These are phyloP conservation scores for Apogon talboti DNA, from an alignment of 2,797 vertebrate species.

Conservation along the genomic window DNA sequence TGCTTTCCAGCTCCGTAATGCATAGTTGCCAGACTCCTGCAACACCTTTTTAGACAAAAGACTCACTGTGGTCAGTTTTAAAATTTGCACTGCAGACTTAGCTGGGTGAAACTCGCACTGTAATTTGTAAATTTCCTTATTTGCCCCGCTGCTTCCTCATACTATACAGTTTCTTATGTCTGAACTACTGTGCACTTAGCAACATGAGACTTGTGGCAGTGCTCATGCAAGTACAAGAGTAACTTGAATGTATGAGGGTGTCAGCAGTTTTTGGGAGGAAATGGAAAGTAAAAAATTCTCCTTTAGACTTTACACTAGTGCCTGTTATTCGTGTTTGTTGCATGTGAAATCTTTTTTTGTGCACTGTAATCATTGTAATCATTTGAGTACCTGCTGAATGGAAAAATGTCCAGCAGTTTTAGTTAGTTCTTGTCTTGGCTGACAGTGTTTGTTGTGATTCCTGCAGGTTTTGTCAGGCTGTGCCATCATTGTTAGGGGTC, in stretches of 20 bases:
- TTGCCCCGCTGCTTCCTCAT: background rate
- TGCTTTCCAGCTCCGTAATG: constrained; percentile 3
- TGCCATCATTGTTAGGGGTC: constrained; percentile 95
- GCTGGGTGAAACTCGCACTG: background rate
- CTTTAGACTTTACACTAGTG: background rate
- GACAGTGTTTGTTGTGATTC: constrained; percentile 15
- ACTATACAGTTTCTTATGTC: constrained; percentile 6
- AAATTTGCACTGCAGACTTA: background rate
- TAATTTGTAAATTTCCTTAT: constrained; percentile 1
- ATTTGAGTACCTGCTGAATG: background rate
- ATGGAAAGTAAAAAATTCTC: constrained; percentile 27
- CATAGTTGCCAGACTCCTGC: background rate
- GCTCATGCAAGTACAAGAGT: background rate
- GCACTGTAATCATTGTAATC: too few species aligned
- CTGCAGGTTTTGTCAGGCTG: constrained; percentile 94
- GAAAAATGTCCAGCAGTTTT: background rate
- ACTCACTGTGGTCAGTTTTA: background rate
- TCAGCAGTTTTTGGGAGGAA: background rate
- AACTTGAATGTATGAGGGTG: background rate
- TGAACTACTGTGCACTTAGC: background rate
- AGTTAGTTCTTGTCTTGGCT: background rate
- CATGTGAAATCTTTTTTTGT: background rate
- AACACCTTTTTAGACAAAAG: background rate
- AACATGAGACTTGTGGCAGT: background rate
- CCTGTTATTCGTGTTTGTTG: background rate